Evolutionary conservation across 1,140 invertebrate species (phyloP).

Genomic region (Drosophila sproati): DNA sequence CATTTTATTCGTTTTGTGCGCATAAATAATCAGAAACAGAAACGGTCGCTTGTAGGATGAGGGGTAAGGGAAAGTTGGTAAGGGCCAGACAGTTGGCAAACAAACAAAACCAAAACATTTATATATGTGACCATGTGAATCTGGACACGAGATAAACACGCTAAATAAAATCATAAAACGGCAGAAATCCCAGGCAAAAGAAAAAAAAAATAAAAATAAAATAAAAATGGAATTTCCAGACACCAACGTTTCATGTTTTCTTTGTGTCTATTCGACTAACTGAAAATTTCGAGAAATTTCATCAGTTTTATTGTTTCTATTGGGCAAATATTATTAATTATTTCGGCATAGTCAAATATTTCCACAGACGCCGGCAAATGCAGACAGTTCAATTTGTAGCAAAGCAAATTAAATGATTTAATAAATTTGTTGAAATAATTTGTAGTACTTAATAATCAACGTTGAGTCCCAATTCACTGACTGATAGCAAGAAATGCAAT

Average conservation of each 20-base stretch:
- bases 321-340: conserved; percentile 61
- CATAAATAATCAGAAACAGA: conserved; percentile 67
- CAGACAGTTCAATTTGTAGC: neutral
- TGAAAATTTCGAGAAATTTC: conserved; percentile 40
- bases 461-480: too few species aligned
- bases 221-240: conserved; percentile 46
- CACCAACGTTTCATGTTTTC: conserved; percentile 68
- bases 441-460: too few species aligned
- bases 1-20: conserved; percentile 63
- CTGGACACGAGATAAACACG: conserved; percentile 63
- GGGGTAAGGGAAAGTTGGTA: conserved; percentile 6
- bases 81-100: conserved; percentile 65
- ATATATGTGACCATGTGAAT: conserved; percentile 53
- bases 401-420: neutral
- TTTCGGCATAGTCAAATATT: conserved; percentile 36
- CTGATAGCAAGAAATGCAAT: too few species aligned
- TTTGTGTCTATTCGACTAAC: conserved; percentile 68
- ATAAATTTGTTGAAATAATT: too few species aligned
- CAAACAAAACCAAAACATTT: conserved; percentile 42
- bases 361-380: too few species aligned
- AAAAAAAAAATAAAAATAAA: conserved; percentile 8
- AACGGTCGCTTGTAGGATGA: neutral
- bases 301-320: conserved; percentile 35
- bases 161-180: conserved; percentile 61
- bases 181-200: conserved; percentile 5